A percentile compares a stretch with the other conserved stretches of the same genome.
Conservation (phyloP, 2,113 vertebrate species). For the Bothrops jararaca region DNA sequence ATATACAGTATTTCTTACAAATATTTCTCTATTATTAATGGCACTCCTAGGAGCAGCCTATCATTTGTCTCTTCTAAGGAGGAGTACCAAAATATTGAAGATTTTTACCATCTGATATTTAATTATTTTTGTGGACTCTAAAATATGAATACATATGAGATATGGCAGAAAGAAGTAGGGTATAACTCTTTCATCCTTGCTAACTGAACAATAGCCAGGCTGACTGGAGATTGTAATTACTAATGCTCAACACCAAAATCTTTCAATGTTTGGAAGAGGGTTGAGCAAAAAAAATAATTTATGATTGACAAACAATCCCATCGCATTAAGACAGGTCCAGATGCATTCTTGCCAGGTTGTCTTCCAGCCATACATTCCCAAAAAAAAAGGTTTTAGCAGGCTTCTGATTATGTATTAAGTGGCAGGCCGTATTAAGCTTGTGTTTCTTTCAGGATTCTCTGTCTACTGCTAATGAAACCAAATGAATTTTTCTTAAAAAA, state of each 20-base stretch:
- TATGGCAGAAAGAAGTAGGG: background rate
- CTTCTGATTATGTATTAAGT: background rate
- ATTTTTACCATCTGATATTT: background rate
- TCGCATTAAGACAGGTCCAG: background rate
- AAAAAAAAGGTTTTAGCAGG: background rate
- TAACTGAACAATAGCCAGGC: background rate
- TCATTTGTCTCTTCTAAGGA: background rate
- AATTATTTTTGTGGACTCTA: background rate
- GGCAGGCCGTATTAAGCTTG: background rate
- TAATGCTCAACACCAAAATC: background rate
- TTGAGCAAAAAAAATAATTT: background rate
- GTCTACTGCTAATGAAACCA: background rate
- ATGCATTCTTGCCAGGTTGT: slow-evolving; percentile 5
- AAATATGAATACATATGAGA: background rate
- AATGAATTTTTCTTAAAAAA: background rate
- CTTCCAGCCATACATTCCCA: background rate
- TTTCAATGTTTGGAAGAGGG: background rate
- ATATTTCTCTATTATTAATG: background rate
- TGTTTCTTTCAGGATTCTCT: background rate
- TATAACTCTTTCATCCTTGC: background rate
- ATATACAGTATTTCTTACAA: background rate
- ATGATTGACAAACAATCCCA: background rate
- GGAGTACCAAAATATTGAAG: background rate
- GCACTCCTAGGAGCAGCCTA: background rate
- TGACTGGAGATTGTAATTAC: background rate